phyloP scores from a whole-genome alignment of 2,888 invertebrate genomes.

The Eupithecia exiguata region DNA sequence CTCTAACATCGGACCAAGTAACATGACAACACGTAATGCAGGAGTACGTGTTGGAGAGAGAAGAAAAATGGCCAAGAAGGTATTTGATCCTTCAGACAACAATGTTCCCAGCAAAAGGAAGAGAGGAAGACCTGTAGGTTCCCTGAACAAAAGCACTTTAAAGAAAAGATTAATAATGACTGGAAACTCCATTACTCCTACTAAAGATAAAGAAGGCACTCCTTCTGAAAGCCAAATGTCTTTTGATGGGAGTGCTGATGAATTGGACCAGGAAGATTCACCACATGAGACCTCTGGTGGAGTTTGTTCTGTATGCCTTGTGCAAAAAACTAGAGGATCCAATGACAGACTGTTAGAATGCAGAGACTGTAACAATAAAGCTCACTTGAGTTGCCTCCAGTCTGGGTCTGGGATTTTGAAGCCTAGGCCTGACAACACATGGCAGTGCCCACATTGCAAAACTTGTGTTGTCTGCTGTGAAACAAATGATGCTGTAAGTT shows the following conservation, averaged over 20 bases:
- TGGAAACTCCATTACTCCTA: conserved; percentile 49
- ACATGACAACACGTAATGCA: conserved; percentile 63
- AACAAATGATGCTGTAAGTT: conserved; percentile 88
- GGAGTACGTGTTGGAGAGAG: conserved; percentile 84
- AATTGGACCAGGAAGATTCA: conserved; percentile 72
- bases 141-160: conserved; percentile 84
- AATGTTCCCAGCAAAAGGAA: conserved; percentile 89
- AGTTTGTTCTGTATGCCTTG: conserved; percentile 85
- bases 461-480: conserved; percentile 92
- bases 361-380: conserved; percentile 89
- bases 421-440: conserved; percentile 86
- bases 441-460: conserved; percentile 96
- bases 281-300: conserved; percentile 81
- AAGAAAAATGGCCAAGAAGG: conserved; percentile 91
- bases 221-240: conserved; percentile 74
- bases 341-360: conserved; percentile 87
- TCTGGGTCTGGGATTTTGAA: conserved; percentile 86
- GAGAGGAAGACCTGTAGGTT: conserved; percentile 86
- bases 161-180: conserved; percentile 77
- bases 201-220: conserved; percentile 68
- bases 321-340: conserved; percentile 83
- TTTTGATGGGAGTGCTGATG: conserved; percentile 76
- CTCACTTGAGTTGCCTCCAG: conserved; percentile 88
- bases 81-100: conserved; percentile 93
- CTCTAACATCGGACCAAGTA: conserved; percentile 58